Conservation (phyloP, 1,140 invertebrate genomes). For the Tetragonula clypearis region DNA sequence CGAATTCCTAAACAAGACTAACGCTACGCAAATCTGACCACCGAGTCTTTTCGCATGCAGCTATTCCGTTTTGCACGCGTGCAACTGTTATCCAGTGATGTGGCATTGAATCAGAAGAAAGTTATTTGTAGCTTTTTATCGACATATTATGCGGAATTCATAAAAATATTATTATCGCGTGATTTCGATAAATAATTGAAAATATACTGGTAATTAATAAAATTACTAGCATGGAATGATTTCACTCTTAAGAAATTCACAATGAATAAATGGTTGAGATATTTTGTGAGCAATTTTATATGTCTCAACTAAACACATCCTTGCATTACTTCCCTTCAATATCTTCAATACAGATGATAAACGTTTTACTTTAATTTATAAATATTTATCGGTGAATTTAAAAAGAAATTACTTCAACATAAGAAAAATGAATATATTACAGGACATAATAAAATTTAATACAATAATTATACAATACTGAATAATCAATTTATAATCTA, state of each 20-base stretch:
- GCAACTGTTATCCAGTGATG: slow-evolving; percentile 42
- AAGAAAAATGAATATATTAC: slow-evolving; percentile 55
- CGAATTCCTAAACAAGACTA: slow-evolving; percentile 60
- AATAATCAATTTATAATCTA: slow-evolving; percentile 46
- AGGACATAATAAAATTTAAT: slow-evolving; percentile 17
- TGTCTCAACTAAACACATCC: slow-evolving; percentile 29
- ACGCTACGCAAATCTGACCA: slow-evolving; percentile 44
- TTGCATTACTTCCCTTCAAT: not conserved
- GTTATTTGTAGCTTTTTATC: slow-evolving; percentile 74
- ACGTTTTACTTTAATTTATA: not conserved
- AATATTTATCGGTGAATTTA: not conserved
- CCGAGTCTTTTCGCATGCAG: slow-evolving; percentile 32
- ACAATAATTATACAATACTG: slow-evolving; percentile 62
- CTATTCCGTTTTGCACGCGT: slow-evolving; percentile 37
- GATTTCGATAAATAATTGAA: slow-evolving; percentile 60
- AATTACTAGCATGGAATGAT: slow-evolving; percentile 60
- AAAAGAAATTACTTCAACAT: slow-evolving; percentile 19
- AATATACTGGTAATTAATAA: slow-evolving; percentile 51
- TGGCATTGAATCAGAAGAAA: slow-evolving; percentile 57
- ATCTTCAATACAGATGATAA: not conserved
- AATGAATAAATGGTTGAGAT: slow-evolving; percentile 74
- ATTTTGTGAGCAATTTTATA: slow-evolving; percentile 72
- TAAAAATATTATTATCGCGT: slow-evolving; percentile 62
- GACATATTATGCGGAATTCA: slow-evolving; percentile 67
- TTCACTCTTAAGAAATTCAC: slow-evolving; percentile 61